Conservation (phyloP, 2,797 vertebrate species). For the Rhinogobio ventralis region DNA sequence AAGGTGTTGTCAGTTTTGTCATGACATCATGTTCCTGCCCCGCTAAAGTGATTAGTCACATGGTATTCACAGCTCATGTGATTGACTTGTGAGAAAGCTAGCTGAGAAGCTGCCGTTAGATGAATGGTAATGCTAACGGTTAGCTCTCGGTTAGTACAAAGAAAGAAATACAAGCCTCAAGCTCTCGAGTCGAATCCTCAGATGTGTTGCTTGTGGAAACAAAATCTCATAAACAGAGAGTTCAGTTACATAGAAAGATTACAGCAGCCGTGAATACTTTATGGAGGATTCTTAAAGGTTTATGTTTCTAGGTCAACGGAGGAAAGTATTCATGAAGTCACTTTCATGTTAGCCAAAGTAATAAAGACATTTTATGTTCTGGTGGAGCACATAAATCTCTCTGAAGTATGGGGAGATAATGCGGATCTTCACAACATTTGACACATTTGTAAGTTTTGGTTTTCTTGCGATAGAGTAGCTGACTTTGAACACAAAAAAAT, state of each 20-base stretch:
- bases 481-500: not conserved
- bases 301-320: slow-evolving; percentile 28
- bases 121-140: not conserved
- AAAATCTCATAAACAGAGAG: slow-evolving; percentile 24
- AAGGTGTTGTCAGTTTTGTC: not conserved
- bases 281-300: slow-evolving; percentile 42
- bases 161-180: not conserved
- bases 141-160: not conserved
- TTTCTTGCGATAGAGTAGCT: slow-evolving; percentile 22
- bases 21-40: not conserved
- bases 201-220: slow-evolving; percentile 29
- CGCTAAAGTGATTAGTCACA: not conserved
- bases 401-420: slow-evolving; percentile 14
- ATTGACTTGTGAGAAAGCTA: not conserved
- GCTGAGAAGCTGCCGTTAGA: not conserved
- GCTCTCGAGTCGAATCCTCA: slow-evolving; percentile 50
- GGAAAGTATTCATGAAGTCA: slow-evolving; percentile 14
- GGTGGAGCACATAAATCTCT: not conserved
- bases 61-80: not conserved
- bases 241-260: slow-evolving; percentile 18
- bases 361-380: slow-evolving; percentile 41
- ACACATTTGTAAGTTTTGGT: slow-evolving; percentile 1
- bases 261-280: slow-evolving; percentile 28
- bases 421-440: slow-evolving; percentile 18
- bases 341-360: slow-evolving; percentile 31